phyloP scores from a whole-genome alignment of 2,797 vertebrate species.

The Falco peregrinus region DNA sequence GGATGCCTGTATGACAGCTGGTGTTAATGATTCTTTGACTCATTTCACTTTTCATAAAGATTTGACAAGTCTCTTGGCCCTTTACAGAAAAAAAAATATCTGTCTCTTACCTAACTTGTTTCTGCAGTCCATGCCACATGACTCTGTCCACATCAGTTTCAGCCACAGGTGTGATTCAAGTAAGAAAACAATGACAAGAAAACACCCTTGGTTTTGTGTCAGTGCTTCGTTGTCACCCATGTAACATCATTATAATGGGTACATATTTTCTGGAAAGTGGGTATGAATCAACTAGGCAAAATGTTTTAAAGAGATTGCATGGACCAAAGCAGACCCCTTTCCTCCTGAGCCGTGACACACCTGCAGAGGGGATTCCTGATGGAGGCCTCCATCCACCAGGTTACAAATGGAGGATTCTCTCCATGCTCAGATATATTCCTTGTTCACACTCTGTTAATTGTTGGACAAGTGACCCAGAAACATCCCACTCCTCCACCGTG shows the following conservation, averaged over 20 bases:
- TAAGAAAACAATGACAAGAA: constrained; percentile 1
- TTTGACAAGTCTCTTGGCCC: background rate
- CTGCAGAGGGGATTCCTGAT: background rate
- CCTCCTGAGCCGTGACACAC: background rate
- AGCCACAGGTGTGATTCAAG: background rate
- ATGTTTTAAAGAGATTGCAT: background rate
- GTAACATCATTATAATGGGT: background rate
- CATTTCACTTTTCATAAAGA: constrained; percentile 7
- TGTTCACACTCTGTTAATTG: background rate
- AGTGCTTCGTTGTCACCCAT: background rate
- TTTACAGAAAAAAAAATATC: background rate
- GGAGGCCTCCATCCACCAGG: background rate
- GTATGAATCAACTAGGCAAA: background rate
- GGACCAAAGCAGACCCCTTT: background rate
- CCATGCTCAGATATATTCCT: background rate
- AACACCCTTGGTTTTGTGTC: background rate
- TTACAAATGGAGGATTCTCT: background rate
- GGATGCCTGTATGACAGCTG: background rate
- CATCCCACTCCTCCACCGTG: background rate
- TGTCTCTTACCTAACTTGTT: background rate
- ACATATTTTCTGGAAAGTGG: background rate
- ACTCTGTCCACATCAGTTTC: background rate
- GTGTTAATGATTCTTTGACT: background rate
- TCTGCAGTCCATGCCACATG: background rate
- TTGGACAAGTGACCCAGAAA: background rate